Conservation (phyloP, 2,888 invertebrate genomes). For the Thyatira batis region DNA sequence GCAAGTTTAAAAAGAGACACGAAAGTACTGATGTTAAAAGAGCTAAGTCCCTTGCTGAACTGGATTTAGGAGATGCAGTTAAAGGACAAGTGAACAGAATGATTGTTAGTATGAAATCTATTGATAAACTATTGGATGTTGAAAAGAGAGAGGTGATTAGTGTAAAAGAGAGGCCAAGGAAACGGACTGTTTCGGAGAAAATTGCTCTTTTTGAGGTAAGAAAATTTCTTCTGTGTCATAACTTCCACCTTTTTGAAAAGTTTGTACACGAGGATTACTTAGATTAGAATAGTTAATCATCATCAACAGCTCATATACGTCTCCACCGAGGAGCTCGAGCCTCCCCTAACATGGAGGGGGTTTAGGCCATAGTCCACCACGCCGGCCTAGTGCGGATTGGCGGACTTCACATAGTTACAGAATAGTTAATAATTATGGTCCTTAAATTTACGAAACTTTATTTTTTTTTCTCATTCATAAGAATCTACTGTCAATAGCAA, state of each 20-base stretch:
- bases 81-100: constrained; percentile 57
- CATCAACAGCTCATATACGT: too few relatives aligned
- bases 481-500: too few relatives aligned
- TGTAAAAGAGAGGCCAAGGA: constrained; percentile 53
- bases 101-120: constrained; percentile 57
- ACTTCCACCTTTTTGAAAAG: constrained; percentile 5
- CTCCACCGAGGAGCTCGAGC: too few relatives aligned
- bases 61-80: constrained; percentile 53
- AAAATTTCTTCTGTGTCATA: neutral
- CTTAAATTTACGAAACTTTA: too few relatives aligned
- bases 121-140: constrained; percentile 36
- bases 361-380: too few relatives aligned
- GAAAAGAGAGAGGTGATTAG: constrained; percentile 45
- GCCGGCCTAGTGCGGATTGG: too few relatives aligned
- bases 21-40: constrained; percentile 26
- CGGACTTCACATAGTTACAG: too few relatives aligned
- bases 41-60: constrained; percentile 53
- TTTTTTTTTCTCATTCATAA: too few relatives aligned
- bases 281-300: too few relatives aligned
- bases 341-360: too few relatives aligned
- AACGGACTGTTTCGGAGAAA: constrained; percentile 59
- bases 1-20: constrained; percentile 7
- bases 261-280: neutral
- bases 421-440: too few relatives aligned
- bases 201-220: constrained; percentile 71